phyloP scores from a whole-genome alignment of 2,888 invertebrate species.

The Lithodes maja region DNA sequence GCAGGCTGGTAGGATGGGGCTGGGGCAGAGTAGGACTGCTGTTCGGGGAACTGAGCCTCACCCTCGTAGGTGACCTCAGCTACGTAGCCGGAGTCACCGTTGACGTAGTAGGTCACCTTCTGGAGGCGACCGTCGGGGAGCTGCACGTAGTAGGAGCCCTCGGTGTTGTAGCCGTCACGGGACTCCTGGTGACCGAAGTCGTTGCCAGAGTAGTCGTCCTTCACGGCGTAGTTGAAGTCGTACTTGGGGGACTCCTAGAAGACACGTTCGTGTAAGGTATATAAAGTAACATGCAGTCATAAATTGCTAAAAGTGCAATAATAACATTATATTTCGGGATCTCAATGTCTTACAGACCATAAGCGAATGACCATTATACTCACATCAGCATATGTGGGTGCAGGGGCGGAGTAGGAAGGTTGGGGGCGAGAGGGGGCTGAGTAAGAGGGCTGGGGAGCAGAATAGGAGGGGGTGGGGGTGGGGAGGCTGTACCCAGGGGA shows the following conservation, averaged over 20 bases:
- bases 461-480: neutral
- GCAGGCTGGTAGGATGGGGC: conserved; percentile 15
- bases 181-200: conserved; percentile 45
- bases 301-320: too few relatives aligned
- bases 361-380: too few relatives aligned
- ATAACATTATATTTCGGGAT: too few relatives aligned
- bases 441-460: neutral
- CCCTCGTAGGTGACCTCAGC: conserved; percentile 70
- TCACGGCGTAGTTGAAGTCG: conserved; percentile 46
- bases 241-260: conserved; percentile 44
- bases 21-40: neutral
- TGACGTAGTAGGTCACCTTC: conserved; percentile 45
- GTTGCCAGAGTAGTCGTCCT: conserved; percentile 43
- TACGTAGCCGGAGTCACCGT: conserved; percentile 59
- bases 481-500: neutral
- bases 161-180: conserved; percentile 29
- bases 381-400: conserved; percentile 11
- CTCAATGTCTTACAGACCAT: too few relatives aligned
- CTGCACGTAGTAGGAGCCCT: conserved; percentile 24
- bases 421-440: conserved; percentile 6
- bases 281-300: too few relatives aligned
- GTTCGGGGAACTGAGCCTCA: conserved; percentile 59
- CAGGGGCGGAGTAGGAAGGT: neutral
- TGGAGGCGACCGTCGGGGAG: conserved; percentile 53
- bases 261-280: too few relatives aligned